Conservation (phyloP, 2,797 vertebrate species). For the Pogonophryne albipinna region DNA sequence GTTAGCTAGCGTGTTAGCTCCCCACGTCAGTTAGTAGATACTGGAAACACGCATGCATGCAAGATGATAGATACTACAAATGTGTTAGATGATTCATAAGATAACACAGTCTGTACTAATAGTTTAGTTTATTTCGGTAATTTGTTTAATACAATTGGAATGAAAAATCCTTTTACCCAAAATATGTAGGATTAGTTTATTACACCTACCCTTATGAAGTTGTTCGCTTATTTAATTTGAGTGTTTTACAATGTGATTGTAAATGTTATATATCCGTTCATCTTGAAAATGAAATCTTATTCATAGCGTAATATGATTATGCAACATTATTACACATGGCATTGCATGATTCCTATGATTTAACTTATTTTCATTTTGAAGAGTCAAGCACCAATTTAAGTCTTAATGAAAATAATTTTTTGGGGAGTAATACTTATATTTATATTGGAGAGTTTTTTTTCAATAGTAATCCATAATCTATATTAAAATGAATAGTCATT, state of each 20-base stretch:
- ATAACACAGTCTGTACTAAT: too few species aligned
- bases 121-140: too few species aligned
- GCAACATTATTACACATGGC: not conserved
- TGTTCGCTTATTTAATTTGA: too few species aligned
- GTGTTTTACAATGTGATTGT: not conserved
- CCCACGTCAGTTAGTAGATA: not conserved
- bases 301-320: not conserved
- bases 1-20: conserved; percentile 40
- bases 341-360: not conserved
- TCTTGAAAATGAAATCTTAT: not conserved
- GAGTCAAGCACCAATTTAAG: not conserved
- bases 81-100: too few species aligned
- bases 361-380: not conserved
- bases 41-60: not conserved
- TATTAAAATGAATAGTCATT: too few species aligned
- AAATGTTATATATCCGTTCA: not conserved
- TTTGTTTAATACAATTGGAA: too few species aligned
- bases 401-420: not conserved
- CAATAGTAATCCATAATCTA: too few species aligned
- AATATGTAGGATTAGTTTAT: too few species aligned
- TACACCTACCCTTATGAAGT: too few species aligned
- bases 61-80: too few species aligned
- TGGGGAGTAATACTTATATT: not conserved
- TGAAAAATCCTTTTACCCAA: too few species aligned
- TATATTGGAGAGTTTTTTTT: not conserved